Base-by-base conservation (phyloP, 2,113 vertebrate species). In the Trogon melanurus region DNA sequence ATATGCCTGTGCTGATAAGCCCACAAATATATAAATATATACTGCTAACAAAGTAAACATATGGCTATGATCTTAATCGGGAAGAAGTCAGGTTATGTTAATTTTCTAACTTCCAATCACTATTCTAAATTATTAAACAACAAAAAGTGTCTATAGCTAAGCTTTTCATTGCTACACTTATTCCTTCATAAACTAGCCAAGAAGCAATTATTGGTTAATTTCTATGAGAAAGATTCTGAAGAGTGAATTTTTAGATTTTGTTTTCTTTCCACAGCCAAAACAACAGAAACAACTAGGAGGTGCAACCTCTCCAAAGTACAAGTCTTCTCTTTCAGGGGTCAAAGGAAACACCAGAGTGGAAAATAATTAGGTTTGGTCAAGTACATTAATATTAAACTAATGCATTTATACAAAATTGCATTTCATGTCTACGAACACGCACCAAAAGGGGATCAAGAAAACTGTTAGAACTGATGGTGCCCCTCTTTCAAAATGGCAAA, bases 51-150 rank as follows among this genome's bases (percentile, higher is more conserved):
- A 94, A 93, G 79, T 44, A 91, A 89, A 94, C 80, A 69, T 85
- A 85, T 53, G 30, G 72, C 44, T 48, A 51, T 26, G 30, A 41
- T 61, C 36, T 70, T 82, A 95, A 96, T 57, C 50, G 93, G 44
- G 85, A 93, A 91, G 48, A 60, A 94, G 54, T 30, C 34, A 29
- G n/a, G 15, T 65, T 78, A 82, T 11, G 53, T 45, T 95, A 95
- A 84, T 85, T 92, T 69, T 38, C 58, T 91, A 62, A 97, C 23
- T 95, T 96, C 87, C 85, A 91, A 91, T 74, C 89, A 69, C 62
- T 84, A 85, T 71, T 91, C 58, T 80, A 91, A 82, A 95, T 58
- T 50, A 57, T 79, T 36, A 81, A 89, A 62, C 57, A 1, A 88
- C 79, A 89, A 62, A 60, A 1, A 88, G 58, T 47, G 32, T 16